Evolutionary conservation across 2,888 invertebrate species (phyloP).

Genomic region (Caenorhabditis sp.): DNA sequence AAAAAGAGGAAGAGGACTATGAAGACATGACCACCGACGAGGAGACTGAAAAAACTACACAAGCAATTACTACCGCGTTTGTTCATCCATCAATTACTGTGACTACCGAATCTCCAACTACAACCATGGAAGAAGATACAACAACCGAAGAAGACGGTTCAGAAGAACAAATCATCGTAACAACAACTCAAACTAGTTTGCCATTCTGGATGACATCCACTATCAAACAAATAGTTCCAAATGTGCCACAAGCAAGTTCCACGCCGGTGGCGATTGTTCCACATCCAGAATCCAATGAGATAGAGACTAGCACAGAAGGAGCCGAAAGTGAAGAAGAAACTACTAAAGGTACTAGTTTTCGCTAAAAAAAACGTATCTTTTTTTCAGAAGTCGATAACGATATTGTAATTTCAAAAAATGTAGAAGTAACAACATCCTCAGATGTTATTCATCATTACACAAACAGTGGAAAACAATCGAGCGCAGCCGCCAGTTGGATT

Average conservation of each 20-base stretch:
- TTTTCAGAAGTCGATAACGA: conserved; percentile 49
- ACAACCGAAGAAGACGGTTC: conserved; percentile 37
- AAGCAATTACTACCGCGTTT: conserved; percentile 33
- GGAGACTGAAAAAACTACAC: conserved; percentile 36
- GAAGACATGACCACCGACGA: conserved; percentile 57
- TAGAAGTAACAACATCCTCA: conserved; percentile 37
- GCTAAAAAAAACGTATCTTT: neutral
- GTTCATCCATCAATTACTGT: conserved; percentile 29
- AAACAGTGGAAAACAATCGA: conserved; percentile 54
- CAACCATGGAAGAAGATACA: conserved; percentile 31
- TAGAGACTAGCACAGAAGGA: conserved; percentile 45
- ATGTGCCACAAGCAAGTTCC: conserved; percentile 6
- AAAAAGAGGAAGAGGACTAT: conserved; percentile 53
- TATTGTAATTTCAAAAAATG: conserved; percentile 22
- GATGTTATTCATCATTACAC: conserved; percentile 60
- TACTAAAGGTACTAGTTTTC: conserved; percentile 21
- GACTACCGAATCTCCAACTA: conserved; percentile 30
- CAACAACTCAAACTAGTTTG: conserved; percentile 62
- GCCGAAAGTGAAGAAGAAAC: conserved; percentile 48
- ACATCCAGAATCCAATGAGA: conserved; percentile 33
- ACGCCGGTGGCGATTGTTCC: conserved; percentile 28
- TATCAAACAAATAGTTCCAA: conserved; percentile 35
- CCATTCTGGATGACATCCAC: conserved; percentile 73
- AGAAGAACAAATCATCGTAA: conserved; percentile 24
- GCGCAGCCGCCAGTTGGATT: conserved; percentile 70